Evolutionary conservation across 2,888 invertebrate genomes (phyloP).

Genomic region (Andrena trimmerana): DNA sequence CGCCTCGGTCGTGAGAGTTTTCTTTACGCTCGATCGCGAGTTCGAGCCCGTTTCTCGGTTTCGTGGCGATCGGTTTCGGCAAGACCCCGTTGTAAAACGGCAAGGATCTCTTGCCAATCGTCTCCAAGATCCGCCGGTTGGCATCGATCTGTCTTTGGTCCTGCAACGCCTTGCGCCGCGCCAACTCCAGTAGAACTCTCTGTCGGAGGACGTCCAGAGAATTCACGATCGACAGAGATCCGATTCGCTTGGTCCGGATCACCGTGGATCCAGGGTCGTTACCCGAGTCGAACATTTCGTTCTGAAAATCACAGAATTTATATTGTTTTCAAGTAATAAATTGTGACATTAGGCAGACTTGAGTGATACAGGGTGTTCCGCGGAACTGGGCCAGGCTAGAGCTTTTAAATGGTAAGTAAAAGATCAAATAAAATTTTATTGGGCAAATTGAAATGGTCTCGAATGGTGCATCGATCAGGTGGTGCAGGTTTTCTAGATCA

Average conservation of each 20-base stretch:
- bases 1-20: slow-evolving; percentile 22
- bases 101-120: slow-evolving; percentile 90
- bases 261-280: slow-evolving; percentile 67
- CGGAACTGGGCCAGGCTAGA: too few species aligned
- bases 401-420: too few species aligned
- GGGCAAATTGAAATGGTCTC: too few species aligned
- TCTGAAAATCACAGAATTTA: slow-evolving; percentile 51
- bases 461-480: too few species aligned
- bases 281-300: slow-evolving; percentile 73
- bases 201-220: slow-evolving; percentile 94
- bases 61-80: slow-evolving; percentile 23
- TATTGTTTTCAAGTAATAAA: not conserved
- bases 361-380: not conserved
- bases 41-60: slow-evolving; percentile 35
- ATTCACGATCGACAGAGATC: slow-evolving; percentile 93
- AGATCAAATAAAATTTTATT: too few species aligned
- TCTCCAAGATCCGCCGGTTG: slow-evolving; percentile 91
- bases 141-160: slow-evolving; percentile 90
- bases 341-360: not conserved
- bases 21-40: slow-evolving; percentile 36
- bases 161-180: slow-evolving; percentile 92
- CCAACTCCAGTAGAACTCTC: slow-evolving; percentile 92
- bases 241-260: slow-evolving; percentile 74
- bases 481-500: too few species aligned
- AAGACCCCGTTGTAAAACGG: slow-evolving; percentile 45